These are phyloP conservation scores for Anodontia alba DNA, from an alignment of 2,888 invertebrate genomes.

Conservation along the genomic window DNA sequence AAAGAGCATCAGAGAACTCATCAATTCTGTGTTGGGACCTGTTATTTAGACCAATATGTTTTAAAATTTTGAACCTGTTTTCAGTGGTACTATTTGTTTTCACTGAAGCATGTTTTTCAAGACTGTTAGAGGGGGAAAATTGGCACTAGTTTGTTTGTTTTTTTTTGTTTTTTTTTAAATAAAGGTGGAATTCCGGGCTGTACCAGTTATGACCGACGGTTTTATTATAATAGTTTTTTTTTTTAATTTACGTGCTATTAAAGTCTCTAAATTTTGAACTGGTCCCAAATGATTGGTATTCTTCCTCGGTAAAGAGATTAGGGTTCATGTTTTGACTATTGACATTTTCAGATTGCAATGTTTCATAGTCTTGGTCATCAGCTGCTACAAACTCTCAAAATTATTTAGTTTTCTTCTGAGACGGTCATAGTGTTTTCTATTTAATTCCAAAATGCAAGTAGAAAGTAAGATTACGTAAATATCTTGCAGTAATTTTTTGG, in stretches of 20 bases:
- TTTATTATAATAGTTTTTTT: neutral
- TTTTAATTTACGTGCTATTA: neutral
- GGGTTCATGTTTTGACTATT: neutral
- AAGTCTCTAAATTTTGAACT: neutral
- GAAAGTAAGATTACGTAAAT: neutral
- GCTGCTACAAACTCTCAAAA: neutral
- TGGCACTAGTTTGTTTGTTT: constrained; percentile 14
- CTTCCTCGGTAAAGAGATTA: constrained; percentile 4
- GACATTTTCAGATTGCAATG: neutral
- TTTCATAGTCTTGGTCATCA: neutral
- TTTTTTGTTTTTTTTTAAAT: neutral
- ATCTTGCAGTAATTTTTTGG: neutral
- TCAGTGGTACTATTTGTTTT: constrained; percentile 11
- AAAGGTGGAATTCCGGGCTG: neutral
- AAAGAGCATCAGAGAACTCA: neutral
- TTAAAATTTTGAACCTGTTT: constrained; percentile 17
- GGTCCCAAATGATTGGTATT: neutral
- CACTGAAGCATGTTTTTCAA: neutral
- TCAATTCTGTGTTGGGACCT: neutral
- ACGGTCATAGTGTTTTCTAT: neutral
- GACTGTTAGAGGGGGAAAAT: neutral
- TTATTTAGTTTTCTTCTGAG: constrained; percentile 1
- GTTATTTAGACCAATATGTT: neutral
- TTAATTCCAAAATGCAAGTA: neutral
- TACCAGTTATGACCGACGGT: neutral